Evolutionary conservation across 2,113 vertebrate species (phyloP).

Genomic region (Sporophila hypoxantha): DNA sequence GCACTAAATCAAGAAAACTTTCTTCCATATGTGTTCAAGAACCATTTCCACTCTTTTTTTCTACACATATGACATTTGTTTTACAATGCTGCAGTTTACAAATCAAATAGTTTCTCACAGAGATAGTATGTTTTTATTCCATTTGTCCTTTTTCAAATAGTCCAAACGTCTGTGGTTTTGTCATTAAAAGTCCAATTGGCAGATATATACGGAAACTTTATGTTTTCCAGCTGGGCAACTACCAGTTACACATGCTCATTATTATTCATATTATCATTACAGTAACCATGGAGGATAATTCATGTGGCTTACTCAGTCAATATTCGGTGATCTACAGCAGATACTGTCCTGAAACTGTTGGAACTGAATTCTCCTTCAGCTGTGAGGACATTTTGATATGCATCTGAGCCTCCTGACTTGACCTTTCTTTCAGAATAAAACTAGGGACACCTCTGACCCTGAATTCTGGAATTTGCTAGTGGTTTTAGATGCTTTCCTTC

Average conservation of each 20-base stretch:
- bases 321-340: background rate
- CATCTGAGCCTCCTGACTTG: background rate
- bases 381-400: background rate
- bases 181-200: constrained; percentile 71
- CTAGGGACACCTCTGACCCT: background rate
- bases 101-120: constrained; percentile 56
- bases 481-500: background rate
- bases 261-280: constrained; percentile 55
- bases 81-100: constrained; percentile 63
- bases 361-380: background rate
- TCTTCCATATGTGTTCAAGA: constrained; percentile 46
- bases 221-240: constrained; percentile 69
- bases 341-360: background rate
- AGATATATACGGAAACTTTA: constrained; percentile 61
- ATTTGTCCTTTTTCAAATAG: constrained; percentile 64
- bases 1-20: constrained; percentile 43
- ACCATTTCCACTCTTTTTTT: constrained; percentile 32
- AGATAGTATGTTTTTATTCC: constrained; percentile 63
- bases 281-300: constrained; percentile 10
- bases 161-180: constrained; percentile 68
- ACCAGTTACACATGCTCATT: constrained; percentile 57
- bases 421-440: background rate
- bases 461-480: background rate
- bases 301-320: background rate
- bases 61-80: constrained; percentile 38